phyloP scores from a whole-genome alignment of 2,797 vertebrate genomes.

The Erpetoichthys calabaricus region DNA sequence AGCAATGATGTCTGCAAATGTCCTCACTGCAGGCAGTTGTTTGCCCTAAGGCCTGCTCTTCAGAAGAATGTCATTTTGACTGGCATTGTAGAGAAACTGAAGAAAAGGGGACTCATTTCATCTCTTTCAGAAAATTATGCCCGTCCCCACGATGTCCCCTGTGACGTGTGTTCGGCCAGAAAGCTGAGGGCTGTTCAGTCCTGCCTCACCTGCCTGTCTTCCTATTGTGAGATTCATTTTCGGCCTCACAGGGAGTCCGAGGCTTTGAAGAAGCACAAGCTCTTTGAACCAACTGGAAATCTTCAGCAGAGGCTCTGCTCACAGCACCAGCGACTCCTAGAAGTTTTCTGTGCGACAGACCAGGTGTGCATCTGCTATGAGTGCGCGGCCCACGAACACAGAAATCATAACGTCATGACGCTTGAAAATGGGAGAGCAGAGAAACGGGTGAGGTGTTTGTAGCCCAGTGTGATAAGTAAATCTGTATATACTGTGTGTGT shows the following conservation, averaged over 20 bases:
- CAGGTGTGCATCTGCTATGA: constrained; percentile 8
- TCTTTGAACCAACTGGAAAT: background rate
- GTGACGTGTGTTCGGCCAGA: constrained; percentile 14
- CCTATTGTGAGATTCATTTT: constrained; percentile 12
- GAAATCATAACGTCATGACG: constrained; percentile 4
- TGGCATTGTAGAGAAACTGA: constrained; percentile 14
- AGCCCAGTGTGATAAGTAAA: too few relatives aligned
- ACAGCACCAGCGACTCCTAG: constrained; percentile 4
- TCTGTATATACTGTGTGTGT: too few relatives aligned
- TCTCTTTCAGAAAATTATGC: constrained; percentile 1
- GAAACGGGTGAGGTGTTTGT: constrained; percentile 9
- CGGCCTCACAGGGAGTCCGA: constrained; percentile 1
- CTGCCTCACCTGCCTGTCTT: constrained; percentile 12
- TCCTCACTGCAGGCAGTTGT: constrained; percentile 13
- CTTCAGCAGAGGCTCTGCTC: constrained; percentile 6
- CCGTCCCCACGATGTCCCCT: constrained; percentile 15
- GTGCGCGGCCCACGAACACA: constrained; percentile 7
- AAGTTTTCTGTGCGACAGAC: constrained; percentile 10
- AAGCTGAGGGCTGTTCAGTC: constrained; percentile 12
- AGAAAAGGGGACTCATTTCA: background rate
- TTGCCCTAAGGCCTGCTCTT: constrained; percentile 10
- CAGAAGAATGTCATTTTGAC: constrained; percentile 8
- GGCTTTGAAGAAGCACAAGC: constrained; percentile 8
- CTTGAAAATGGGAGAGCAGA: background rate
- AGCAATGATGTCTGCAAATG: constrained; percentile 3